Base-by-base conservation (phyloP, 30 jellyfish, hydroid and myxozoan genomes). In the Nemopilema nomurai region DNA sequence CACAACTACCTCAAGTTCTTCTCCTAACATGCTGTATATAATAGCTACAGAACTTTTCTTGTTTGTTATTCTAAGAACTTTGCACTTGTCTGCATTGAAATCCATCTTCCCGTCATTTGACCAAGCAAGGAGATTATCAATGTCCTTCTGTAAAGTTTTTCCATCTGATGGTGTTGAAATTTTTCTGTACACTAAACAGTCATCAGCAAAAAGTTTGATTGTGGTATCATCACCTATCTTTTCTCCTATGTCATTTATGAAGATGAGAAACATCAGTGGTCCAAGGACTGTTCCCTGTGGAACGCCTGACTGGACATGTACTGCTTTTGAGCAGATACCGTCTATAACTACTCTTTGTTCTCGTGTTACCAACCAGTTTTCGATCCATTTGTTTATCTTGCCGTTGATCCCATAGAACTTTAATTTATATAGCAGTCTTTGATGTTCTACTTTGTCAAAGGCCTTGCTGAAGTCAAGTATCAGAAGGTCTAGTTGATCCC, bases 91-190 rank as follows among this genome's bases (percentile, higher is more conserved):
- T 72, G 67, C 82, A 72, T 72, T 72, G 82, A 72, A 72, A 72
- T 28, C 68, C 82, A 72, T 72, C 82, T 72, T 72, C 67, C 82
- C 28, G 82, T 72, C 82, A 72, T 72, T 72, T 72, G 82, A 72
- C 82, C 82, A 28, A 72, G 82, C 67, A 20, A 72, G 82, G 50
- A 72, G 82, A 72, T 62, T 33, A 33, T 72, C 82, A 33, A 72
- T 72, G 68, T 72, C 68, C 68, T 72, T 72, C 82, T 72, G 82
- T 26, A 72, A 72, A 68, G 82, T 33, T 72, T 72, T 72, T 33
- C 68, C 68, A 72, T 72, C 82, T 72, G 82, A 72, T 72, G 82
- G 82, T 72, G 66, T 72, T 72, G 82, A 72, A 72, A 72, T 72
- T 72, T 72, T 72, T 72, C 82, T 72, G 82, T 72, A 72, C 82